A percentile compares a stretch with the other conserved stretches of the same genome.
phyloP scores from a whole-genome alignment of 2,888 invertebrate genomes.

The Rotaria macrura region DNA sequence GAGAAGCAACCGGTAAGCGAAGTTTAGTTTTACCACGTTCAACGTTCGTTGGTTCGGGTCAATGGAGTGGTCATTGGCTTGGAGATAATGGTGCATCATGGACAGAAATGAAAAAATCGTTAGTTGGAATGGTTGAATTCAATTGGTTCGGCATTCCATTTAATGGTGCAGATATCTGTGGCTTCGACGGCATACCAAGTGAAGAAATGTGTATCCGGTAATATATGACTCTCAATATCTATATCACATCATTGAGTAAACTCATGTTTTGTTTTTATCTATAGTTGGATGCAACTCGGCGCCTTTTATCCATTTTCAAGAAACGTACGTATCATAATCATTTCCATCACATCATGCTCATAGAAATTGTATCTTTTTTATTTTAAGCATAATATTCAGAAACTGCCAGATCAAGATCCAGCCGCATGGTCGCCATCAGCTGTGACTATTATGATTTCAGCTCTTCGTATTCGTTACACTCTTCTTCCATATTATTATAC shows the following conservation, averaged over 20 bases:
- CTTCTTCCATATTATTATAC: constrained; percentile 46
- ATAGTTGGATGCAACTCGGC: constrained; percentile 37
- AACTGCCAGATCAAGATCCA: constrained; percentile 40
- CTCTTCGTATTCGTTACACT: constrained; percentile 42
- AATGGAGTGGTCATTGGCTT: constrained; percentile 60
- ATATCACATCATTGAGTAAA: background rate
- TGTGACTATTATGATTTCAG: constrained; percentile 48
- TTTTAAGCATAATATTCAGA: constrained; percentile 35
- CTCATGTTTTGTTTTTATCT: background rate
- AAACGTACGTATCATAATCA: constrained; percentile 23
- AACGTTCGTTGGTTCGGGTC: constrained; percentile 47
- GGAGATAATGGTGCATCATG: constrained; percentile 63
- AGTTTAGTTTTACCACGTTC: constrained; percentile 47
- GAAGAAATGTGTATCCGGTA: constrained; percentile 36
- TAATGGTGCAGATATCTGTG: constrained; percentile 37
- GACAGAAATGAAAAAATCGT: constrained; percentile 42
- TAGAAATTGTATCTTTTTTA: no score
- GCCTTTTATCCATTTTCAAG: constrained; percentile 37
- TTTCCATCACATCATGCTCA: no score
- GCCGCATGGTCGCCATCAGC: constrained; percentile 58
- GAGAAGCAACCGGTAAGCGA: constrained; percentile 42
- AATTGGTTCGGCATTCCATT: constrained; percentile 43
- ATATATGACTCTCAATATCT: background rate
- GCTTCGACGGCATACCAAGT: constrained; percentile 35
- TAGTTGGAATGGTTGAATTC: constrained; percentile 41